Evolutionary conservation across 2,888 invertebrate species (phyloP), one percentile per base, ranked within the genome.

Genomic region (Ypsolopha sequella): DNA sequence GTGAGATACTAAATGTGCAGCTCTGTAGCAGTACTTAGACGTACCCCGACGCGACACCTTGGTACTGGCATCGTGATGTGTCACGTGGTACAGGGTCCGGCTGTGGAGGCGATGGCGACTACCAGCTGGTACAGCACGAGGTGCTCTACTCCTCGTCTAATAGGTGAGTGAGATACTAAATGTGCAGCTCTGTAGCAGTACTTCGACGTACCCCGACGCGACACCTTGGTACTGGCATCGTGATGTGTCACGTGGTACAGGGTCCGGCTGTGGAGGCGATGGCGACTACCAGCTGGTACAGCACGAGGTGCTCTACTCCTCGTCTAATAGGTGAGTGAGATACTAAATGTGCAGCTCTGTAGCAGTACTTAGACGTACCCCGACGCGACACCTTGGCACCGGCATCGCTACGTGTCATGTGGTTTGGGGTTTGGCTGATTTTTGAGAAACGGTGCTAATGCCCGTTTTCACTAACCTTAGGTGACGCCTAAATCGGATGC

Each of bases 271-370:
- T 73, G 93, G 94, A 66, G 93, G 93, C 70, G 98, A 99, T 88
- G 98, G 98, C 58, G 98, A 99, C 89, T 99, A 98, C 88, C 97
- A 97, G 87, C 91, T 99, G 79, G 98, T 98, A 61, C 98, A 99
- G 84, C 98, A 99, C 87, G 98, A 99, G 89, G 94, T 97, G 63
- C 92, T 99, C 71, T 97, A 96, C 88, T 98, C 98, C 65, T 93
- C 96, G 90, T 96, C 96, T 70, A 96, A 96, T 68, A 95, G 97
- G 88, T 98, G 93, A 67, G 68, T 14, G 9, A n/a, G 36, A 35
- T 45, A 24, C 24, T 24, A 3, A 24, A 24, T 24, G 24, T 24
- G 24, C 24, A 24, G 24, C 24, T 24, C 24, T 24, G 24, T 24
- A 24, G 24, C 24, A 24, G n/a, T 24, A 24, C 2, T 4, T 4